Evolutionary conservation across 2,113 vertebrate genomes (phyloP).

Genomic region (Xerus inauris): DNA sequence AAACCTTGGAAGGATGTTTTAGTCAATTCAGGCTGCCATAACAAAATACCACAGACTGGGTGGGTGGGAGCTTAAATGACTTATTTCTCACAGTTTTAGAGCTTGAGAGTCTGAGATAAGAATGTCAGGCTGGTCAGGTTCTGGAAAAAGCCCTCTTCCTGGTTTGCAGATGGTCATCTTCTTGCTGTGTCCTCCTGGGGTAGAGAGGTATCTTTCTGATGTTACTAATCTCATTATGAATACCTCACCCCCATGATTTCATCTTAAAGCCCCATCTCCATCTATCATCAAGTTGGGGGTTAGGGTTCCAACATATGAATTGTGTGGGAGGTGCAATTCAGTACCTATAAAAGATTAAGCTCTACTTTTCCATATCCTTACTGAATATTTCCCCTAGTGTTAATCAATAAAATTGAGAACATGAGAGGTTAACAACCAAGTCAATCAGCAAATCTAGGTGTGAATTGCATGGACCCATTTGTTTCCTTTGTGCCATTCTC

Average conservation of each 20-base stretch:
- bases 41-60: not conserved
- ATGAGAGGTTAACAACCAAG: not conserved
- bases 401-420: not conserved
- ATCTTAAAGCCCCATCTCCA: not conserved
- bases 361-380: not conserved
- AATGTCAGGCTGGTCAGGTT: not conserved
- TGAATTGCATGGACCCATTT: not conserved
- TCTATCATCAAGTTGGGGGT: not conserved
- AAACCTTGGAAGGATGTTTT: not conserved
- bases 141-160: not conserved
- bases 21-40: not conserved
- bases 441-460: not conserved
- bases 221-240: not conserved
- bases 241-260: not conserved
- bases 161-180: not conserved
- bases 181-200: not conserved
- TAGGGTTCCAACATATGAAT: not conserved
- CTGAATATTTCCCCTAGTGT: not conserved
- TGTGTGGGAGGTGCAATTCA: not conserved
- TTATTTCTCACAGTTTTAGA: conserved; percentile 11
- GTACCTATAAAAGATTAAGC: not conserved
- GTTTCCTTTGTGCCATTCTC: conserved; percentile 34
- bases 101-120: not conserved
- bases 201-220: not conserved
- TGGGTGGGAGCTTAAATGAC: not conserved